Base-by-base conservation (phyloP, 2,888 invertebrate species). In the Andrena praecox region DNA sequence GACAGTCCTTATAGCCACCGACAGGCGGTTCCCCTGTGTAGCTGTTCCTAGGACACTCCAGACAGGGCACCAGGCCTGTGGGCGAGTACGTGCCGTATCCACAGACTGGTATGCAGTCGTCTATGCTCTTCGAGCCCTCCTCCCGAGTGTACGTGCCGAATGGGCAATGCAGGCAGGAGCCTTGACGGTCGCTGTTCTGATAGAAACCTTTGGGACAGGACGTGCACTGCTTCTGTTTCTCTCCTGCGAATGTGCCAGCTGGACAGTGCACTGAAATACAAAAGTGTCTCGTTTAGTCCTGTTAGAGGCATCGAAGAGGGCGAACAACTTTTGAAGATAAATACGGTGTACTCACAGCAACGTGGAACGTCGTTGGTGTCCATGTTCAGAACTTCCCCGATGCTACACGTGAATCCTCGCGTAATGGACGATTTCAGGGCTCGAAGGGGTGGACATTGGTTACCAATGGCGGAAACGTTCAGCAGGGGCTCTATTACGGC, bases 41-140 rank as follows among this genome's bases (percentile, higher is more conserved):
- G 84, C 98, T 98, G 92, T 98, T 98, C 87, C 98, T 96, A 2
- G 99, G 98, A 94, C 99, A 99, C 93, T 99, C 98, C 80, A 98
- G 95, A 92, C 99, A 99, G 27, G 99, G 98, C 4, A 98, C 98
- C 89, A 99, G 95, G 63, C 99, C 99, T 20, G 98, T 98, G 62
- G 98, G 98, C 1, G 98, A 99, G 94, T 98, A 99, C 29, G 99
- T 99, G 79, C 99, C 99, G 92, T 97, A 98, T 27, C 99, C 99
- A 92, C 99, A 99, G 12, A 99, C 98, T 1, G 99, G 98, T 70
- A 98, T 95, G 92, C 98, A 99, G 90, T 98, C 98, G 77, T 96
- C 95, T 56, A 98, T 95, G 75, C 97, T 96, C 94, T 98, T 98
- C 0, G 98, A 98, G 29, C 98, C 98, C 94, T 98, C 97, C 94